Base-by-base conservation (phyloP, 2,888 invertebrate species). In the Cactoblastis cactorum region DNA sequence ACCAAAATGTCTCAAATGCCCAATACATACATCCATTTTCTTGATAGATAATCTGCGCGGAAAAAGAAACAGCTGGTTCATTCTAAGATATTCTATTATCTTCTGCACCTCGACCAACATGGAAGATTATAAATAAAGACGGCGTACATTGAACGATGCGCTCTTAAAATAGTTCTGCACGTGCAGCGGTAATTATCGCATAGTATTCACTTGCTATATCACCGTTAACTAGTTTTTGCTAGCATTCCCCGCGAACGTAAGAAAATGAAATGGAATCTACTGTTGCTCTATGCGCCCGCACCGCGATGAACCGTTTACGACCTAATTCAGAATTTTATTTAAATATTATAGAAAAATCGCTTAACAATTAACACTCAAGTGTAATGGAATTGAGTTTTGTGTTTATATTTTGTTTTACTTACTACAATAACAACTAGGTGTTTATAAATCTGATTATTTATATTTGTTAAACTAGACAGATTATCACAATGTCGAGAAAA, bases 221-320 rank as follows among this genome's bases (percentile, higher is more conserved):
- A 49, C 56, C 53, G 45, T 55, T 54, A 52, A 52, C 49, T 53
- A 49, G 67, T 77, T 78, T 77, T 79, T 74, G 67, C 67, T 45
- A 59, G 59, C 72, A 68, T 72, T 71, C 67, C 64, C 53, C 49
- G 53, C 59, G 58, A 54, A 58, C 53, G 52, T 70, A 69, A 55
- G 74, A 74, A 76, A 78, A 75, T 67, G 67, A 77, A 79, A 80
- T 72, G 68, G 65, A 70, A 74, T 74, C 66, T 65, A 71, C 65
- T 72, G 71, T 64, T 61, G 62, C 60, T 63, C 57, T 54, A 53
- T 61, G 59, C 55, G 6, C 6, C 22, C 6, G 22, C 22, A 22
- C 22, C 22, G 62, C 59, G 60, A 58, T 49, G 52, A 41, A 61
- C 59, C 57, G 54, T 55, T 61, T 50, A 54, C 53, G 50, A 65